Base-by-base conservation (phyloP, 2,113 vertebrate species). In the Nyctereutes procyonoides region DNA sequence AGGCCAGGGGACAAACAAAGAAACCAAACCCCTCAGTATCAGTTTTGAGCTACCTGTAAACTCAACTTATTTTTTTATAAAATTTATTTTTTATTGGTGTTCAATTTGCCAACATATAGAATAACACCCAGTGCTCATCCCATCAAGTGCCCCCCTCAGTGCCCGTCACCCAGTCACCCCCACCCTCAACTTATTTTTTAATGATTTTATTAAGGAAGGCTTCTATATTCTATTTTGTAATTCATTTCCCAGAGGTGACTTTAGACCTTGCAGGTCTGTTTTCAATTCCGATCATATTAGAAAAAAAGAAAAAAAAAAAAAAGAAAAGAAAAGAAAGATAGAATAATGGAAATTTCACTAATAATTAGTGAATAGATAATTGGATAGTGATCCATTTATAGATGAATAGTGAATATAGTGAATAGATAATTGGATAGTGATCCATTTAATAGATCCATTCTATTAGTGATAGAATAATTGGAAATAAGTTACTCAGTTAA, bases 281-380 rank as follows among this genome's bases (percentile, higher is more conserved):
- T 97, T 90, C 24, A 96, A 84, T 98, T 98, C 98, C 67, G 98
- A 62, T 98, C 97, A 94, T 82, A 93, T 62, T 80, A 53, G 32
- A 28, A 16, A 24, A 5, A 11, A 16, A 43, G 55, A 13, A 20
- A 48, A 12, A 24, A 35, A 5, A 5, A 93, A 79, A 55, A 12
- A 1, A 32, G 11, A 16, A 12, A 20, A 4, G 16, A 10, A 28
- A 51, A 22, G 24, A 82, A 67, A n/a, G 17, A 73, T 10, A 95
- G 51, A 80, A 80, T 96, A 97, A 97, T 43, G 93, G 94, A 96
- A 97, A 97, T 92, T 94, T 93, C 96, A 93, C 82, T 43, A 43
- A 43, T 43, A 43, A 43, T 43, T 43, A 43, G 43, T 43, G 43
- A 43, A 43, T 43, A 43, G 43, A 6, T 43, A 43, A 43, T 43